These are phyloP conservation scores for Cervus canadensis DNA, from an alignment of 2,113 vertebrate species.

Conservation along the genomic window DNA sequence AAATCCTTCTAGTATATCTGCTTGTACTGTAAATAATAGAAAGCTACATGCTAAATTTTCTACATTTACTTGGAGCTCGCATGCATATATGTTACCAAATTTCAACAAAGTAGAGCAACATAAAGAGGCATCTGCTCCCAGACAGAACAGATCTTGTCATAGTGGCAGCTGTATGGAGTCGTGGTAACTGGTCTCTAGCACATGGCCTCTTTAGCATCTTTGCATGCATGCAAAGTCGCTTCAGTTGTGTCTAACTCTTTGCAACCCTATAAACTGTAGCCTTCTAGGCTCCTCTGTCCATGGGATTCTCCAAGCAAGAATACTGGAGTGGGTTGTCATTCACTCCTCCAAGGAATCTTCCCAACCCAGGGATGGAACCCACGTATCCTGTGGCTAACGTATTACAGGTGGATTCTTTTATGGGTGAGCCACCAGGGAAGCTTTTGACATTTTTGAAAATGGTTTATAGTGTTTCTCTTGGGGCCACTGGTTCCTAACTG, in stretches of 20 bases:
- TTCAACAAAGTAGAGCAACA: neutral
- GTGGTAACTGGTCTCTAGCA: neutral
- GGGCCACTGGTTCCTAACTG: neutral
- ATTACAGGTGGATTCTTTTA: neutral
- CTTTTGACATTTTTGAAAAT: neutral
- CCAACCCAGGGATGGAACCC: neutral
- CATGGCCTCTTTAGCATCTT: neutral
- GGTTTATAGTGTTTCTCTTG: neutral
- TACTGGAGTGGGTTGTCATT: neutral
- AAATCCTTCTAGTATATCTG: neutral
- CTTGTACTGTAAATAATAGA: neutral
- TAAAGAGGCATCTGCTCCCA: neutral
- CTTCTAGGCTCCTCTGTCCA: neutral
- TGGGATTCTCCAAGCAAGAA: neutral
- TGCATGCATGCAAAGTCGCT: neutral
- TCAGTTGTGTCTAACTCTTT: neutral
- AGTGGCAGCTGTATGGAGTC: neutral
- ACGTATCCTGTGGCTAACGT: neutral
- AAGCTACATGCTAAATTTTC: neutral
- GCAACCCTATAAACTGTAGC: neutral
- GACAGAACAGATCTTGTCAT: neutral
- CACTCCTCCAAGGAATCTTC: neutral
- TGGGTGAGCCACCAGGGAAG: neutral
- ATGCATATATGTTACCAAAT: neutral
- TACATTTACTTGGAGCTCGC: neutral